These are phyloP conservation scores for Melanotaenia trifasciata DNA, from an alignment of 2,797 vertebrate species.

Conservation along the genomic window DNA sequence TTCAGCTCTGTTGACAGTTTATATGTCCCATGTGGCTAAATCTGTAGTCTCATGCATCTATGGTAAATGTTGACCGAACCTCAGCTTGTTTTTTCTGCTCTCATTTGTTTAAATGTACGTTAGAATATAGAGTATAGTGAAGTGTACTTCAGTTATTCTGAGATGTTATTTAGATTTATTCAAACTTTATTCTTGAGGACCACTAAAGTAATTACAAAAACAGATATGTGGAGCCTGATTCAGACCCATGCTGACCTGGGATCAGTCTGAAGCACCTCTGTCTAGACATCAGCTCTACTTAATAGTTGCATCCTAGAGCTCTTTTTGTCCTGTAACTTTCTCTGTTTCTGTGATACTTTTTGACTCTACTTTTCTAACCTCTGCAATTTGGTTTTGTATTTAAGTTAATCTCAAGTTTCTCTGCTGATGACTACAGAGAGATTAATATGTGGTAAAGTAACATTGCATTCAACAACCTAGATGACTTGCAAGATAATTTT, in stretches of 20 bases:
- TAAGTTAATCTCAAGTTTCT: neutral
- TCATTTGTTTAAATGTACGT: slow-evolving; percentile 4
- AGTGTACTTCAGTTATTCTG: neutral
- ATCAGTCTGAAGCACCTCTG: slow-evolving; percentile 68
- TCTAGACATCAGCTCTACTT: slow-evolving; percentile 67
- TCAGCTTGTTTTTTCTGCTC: slow-evolving; percentile 24
- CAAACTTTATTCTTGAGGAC: neutral
- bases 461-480: slow-evolving; percentile 14
- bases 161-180: slow-evolving; percentile 3
- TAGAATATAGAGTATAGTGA: neutral
- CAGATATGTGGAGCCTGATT: slow-evolving; percentile 27
- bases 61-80: slow-evolving; percentile 34
- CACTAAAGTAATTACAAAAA: slow-evolving; percentile 31
- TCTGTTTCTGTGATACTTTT: slow-evolving; percentile 20
- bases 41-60: slow-evolving; percentile 36
- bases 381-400: slow-evolving; percentile 32
- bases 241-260: slow-evolving; percentile 54
- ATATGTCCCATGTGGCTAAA: slow-evolving; percentile 62
- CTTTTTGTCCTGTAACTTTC: slow-evolving; percentile 9
- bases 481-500: slow-evolving; percentile 59
- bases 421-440: slow-evolving; percentile 23
- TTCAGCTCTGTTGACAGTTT: slow-evolving; percentile 50
- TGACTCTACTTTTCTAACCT: slow-evolving; percentile 19
- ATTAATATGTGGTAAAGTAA: slow-evolving; percentile 42
- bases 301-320: slow-evolving; percentile 26